phyloP scores from a whole-genome alignment of 2,113 vertebrate species.

The Petrocephalus microphthalmus region DNA sequence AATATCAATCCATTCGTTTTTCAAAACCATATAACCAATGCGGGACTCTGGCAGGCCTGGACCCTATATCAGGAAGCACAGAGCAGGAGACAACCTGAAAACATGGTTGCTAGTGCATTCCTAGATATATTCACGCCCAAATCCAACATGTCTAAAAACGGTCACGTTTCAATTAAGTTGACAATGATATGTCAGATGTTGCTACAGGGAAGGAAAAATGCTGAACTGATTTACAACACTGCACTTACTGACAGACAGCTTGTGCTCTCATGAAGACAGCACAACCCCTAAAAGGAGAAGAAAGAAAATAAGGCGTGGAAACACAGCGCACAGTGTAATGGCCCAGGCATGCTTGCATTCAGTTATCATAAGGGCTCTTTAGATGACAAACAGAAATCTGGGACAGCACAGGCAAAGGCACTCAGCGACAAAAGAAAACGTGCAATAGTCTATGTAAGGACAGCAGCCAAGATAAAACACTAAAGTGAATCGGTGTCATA shows the following conservation, averaged over 20 bases:
- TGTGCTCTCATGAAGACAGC: background rate
- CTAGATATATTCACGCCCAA: background rate
- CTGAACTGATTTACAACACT: background rate
- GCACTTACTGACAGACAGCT: background rate
- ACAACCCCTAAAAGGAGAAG: background rate
- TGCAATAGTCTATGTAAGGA: background rate
- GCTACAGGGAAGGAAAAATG: background rate
- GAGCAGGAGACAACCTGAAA: background rate
- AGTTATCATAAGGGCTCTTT: background rate
- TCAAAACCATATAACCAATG: background rate
- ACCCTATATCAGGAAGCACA: background rate
- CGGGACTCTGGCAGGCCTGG: background rate
- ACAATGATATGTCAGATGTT: background rate
- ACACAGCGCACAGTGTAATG: background rate
- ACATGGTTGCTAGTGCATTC: background rate
- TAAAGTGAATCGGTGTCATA: background rate
- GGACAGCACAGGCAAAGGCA: background rate
- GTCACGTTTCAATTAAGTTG: background rate
- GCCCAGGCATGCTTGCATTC: background rate
- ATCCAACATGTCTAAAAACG: background rate
- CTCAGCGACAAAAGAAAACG: background rate
- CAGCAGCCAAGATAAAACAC: background rate
- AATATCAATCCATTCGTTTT: background rate
- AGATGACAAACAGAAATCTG: background rate
- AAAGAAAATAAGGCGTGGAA: background rate